These are phyloP conservation scores for Grantiella picta DNA, from an alignment of 2,113 vertebrate species.

Conservation along the genomic window DNA sequence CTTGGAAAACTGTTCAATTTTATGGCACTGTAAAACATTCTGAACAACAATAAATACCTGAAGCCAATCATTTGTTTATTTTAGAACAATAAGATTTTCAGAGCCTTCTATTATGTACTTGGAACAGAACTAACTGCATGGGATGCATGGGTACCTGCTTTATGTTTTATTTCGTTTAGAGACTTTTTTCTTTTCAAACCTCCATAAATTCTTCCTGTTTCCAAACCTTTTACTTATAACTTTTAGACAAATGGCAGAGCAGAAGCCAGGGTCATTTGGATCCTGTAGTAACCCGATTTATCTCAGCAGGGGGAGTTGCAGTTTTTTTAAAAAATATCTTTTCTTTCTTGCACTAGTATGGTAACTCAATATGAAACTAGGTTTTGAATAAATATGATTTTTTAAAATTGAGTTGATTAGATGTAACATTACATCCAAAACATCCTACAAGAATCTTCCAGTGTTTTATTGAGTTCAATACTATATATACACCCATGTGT, in stretches of 20 bases:
- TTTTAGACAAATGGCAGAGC: neutral
- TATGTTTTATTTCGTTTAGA: neutral
- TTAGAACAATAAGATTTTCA: neutral
- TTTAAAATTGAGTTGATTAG: neutral
- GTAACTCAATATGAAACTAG: neutral
- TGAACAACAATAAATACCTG: neutral
- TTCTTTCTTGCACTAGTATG: neutral
- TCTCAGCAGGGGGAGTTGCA: neutral
- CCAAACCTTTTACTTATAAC: neutral
- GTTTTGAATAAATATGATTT: neutral
- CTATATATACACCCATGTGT: rapidly evolving
- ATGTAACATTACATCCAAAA: neutral
- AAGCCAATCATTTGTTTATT: neutral
- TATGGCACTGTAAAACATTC: neutral
- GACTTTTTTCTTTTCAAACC: neutral
- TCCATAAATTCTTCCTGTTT: neutral
- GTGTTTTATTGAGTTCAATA: neutral
- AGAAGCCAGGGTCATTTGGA: neutral
- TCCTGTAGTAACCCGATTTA: neutral
- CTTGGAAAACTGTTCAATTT: neutral
- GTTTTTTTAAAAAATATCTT: neutral
- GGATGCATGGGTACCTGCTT: neutral
- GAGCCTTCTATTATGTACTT: neutral
- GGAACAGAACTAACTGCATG: neutral
- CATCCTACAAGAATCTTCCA: neutral